A percentile compares a stretch with the other conserved stretches of the same genome.
Evolutionary conservation across 2,113 vertebrate genomes (phyloP).

Genomic region (Polypterus bichir): DNA sequence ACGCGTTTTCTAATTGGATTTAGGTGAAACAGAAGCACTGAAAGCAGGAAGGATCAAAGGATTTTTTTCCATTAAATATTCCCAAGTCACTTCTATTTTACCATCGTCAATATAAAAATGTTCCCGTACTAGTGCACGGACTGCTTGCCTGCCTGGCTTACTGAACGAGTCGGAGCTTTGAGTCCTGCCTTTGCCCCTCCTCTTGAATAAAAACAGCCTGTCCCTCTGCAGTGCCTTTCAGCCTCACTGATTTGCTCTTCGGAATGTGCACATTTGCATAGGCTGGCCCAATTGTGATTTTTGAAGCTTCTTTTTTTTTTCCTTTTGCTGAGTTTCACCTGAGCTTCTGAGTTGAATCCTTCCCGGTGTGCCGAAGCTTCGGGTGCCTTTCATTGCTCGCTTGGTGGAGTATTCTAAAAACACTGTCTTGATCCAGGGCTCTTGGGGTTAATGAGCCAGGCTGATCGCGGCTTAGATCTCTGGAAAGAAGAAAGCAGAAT

Average conservation of each 20-base stretch:
- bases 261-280: conserved; percentile 65
- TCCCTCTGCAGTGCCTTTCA: conserved; percentile 71
- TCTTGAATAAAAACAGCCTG: conserved; percentile 54
- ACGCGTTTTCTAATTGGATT: conserved; percentile 16
- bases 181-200: conserved; percentile 4
- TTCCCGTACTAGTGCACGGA: conserved; percentile 13
- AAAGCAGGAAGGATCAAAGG: conserved; percentile 14
- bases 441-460: conserved; percentile 32
- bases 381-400: conserved; percentile 24
- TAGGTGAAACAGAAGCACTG: conserved; percentile 7
- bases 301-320: conserved; percentile 40
- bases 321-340: conserved; percentile 66
- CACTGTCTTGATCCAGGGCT: conserved; percentile 26
- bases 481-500: conserved; percentile 4
- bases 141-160: neutral
- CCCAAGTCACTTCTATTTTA: conserved; percentile 16
- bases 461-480: conserved; percentile 23
- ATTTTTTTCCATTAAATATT: conserved; percentile 16
- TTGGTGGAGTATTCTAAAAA: conserved; percentile 31
- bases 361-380: conserved; percentile 30
- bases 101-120: conserved; percentile 5
- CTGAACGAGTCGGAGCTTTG: conserved; percentile 5
- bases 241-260: conserved; percentile 63
- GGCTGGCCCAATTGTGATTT: conserved; percentile 55
- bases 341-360: conserved; percentile 39